Percentiles rank a stretch among this genome's conserved stretches.
phyloP scores from a whole-genome alignment of 1,140 invertebrate genomes.

The Coelopa frigida region DNA sequence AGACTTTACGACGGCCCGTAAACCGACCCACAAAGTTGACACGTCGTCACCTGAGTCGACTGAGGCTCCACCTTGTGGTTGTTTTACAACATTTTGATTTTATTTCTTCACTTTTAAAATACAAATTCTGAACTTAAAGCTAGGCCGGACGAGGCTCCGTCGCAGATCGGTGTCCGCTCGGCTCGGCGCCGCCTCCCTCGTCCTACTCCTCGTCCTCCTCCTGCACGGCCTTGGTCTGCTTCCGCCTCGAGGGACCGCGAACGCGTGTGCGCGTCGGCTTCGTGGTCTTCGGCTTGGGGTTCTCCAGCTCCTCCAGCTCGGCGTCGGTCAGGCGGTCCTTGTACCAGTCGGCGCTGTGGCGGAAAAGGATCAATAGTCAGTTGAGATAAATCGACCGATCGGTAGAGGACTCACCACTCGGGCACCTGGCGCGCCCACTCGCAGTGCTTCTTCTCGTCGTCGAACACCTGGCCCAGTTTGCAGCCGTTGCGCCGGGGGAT shows the following conservation, averaged over 20 bases:
- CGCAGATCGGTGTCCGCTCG: background rate
- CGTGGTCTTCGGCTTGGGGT: slow-evolving; percentile 57
- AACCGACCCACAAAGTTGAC: too few species aligned
- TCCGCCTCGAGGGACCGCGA: slow-evolving; percentile 31
- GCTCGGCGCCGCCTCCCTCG: background rate
- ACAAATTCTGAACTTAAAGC: slow-evolving; percentile 7
- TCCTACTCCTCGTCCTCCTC: slow-evolving; percentile 24
- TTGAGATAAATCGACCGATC: slow-evolving; percentile 3
- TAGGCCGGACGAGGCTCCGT: too few species aligned
- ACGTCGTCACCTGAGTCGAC: too few species aligned
- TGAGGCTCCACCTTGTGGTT: too few species aligned
- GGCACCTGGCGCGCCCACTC: slow-evolving; percentile 84
- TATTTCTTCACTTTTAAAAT: background rate
- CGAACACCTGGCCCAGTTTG: slow-evolving; percentile 84
- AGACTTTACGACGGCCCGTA: too few species aligned
- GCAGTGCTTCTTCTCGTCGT: slow-evolving; percentile 71
- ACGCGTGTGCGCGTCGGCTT: slow-evolving; percentile 45
- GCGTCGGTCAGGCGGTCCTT: slow-evolving; percentile 74
- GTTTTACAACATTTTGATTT: background rate
- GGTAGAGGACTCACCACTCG: slow-evolving; percentile 66
- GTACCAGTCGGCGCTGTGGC: slow-evolving; percentile 73
- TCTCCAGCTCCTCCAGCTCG: slow-evolving; percentile 67
- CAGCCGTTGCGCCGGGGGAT: slow-evolving; percentile 76
- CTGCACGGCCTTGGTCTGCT: slow-evolving; percentile 17
- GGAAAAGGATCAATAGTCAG: background rate